These are phyloP conservation scores for Brachypalpus laphriformis DNA, from an alignment of 2,888 invertebrate species.

Conservation along the genomic window DNA sequence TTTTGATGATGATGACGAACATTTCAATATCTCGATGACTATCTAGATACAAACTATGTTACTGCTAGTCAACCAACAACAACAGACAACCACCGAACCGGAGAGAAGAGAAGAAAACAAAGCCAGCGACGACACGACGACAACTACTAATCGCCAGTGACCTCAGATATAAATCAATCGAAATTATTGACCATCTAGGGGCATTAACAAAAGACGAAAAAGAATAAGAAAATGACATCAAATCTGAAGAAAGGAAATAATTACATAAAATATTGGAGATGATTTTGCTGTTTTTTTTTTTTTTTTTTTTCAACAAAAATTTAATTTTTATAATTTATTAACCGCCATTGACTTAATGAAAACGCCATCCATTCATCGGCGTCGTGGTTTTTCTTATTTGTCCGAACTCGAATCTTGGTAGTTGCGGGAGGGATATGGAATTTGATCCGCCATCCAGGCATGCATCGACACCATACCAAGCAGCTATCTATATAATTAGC, in stretches of 20 bases:
- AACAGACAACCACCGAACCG: conserved; percentile 30
- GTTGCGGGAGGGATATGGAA: conserved; percentile 48
- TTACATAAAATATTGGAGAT: conserved; percentile 68
- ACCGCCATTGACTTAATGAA: conserved; percentile 59
- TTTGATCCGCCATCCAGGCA: conserved; percentile 33
- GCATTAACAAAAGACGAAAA: conserved; percentile 75
- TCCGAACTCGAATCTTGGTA: background rate
- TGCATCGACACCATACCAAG: background rate
- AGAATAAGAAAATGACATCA: conserved; percentile 54
- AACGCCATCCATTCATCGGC: conserved; percentile 48
- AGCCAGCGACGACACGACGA: conserved; percentile 62
- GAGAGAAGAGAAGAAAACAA: conserved; percentile 35
- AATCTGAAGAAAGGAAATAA: conserved; percentile 70
- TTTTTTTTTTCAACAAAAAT: background rate
- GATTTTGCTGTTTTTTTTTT: conserved; percentile 34
- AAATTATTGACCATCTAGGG: conserved; percentile 79
- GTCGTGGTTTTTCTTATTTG: background rate
- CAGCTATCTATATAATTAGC: conserved; percentile 52
- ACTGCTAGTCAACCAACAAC: conserved; percentile 6
- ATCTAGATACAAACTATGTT: conserved; percentile 40
- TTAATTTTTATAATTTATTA: conserved; percentile 45
- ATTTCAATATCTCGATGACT: conserved; percentile 65
- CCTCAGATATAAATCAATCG: conserved; percentile 78
- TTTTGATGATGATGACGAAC: conserved; percentile 65
- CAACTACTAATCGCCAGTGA: conserved; percentile 71